Evolutionary conservation across 2,888 invertebrate genomes (phyloP), one percentile per base, ranked within the genome.

Genomic region (Stenichneumon culpator): DNA sequence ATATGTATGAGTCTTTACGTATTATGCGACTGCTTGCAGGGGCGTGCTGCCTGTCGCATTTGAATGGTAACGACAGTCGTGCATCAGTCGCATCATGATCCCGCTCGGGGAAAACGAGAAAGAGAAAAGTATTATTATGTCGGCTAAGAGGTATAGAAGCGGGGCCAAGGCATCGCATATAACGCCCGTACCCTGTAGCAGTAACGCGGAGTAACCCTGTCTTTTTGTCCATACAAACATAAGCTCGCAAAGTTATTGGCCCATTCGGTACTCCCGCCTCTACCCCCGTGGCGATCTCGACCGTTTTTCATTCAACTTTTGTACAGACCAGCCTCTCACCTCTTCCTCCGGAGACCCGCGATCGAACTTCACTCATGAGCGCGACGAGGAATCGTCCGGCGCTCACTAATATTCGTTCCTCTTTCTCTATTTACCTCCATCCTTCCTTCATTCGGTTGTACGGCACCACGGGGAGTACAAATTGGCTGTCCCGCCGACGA

Each of bases 211-310:
- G 87, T 91, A 91, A 86, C 90, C 89, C 88, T 89, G 91, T 90
- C 90, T 88, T 91, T 57, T 91, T 90, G 89, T 79, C 79, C 89
- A 5, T 47, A 88, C 87, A 87, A 88, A 90, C 90, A 92, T 92
- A 92, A 92, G 88, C 89, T 92, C 87, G 89, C 89, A 87, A 92
- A 92, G 89, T 92, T 92, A 92, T 92, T 90, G 90, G 89, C 89
- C 91, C 88, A 91, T 90, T 90, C 88, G 88, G 89, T 91, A 91
- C 92, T 91, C 92, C 91, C 90, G 91, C 91, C 89, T 87, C 83
- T 89, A 86, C 87, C 86, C 52, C 89, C 88, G 88, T 88, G 88
- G 89, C 89, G 86, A 83, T 83, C 73, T 79, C 25, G 78, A 77
- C 90, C 91, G 90, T 91, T 90, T 91, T 90, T 90, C 90, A 91